Conservation (phyloP, 1,140 invertebrate species). For the Leptopilina boulardi region DNA sequence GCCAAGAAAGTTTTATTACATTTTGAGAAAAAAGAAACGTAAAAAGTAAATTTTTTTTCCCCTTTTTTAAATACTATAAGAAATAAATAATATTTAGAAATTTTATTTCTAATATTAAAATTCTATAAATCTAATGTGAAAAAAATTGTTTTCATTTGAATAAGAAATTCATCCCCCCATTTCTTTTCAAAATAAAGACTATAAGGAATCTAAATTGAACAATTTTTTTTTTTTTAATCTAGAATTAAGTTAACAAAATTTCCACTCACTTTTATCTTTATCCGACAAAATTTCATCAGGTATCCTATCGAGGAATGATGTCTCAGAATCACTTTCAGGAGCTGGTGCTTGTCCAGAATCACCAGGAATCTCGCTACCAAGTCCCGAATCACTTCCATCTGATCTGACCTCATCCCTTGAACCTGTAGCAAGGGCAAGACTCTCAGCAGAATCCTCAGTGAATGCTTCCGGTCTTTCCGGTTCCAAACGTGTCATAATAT, state of each 20-base stretch:
- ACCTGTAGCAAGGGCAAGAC: conserved; percentile 65
- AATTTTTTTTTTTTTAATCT: no score
- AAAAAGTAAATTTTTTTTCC: no score
- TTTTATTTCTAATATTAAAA: no score
- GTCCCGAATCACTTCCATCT: conserved; percentile 88
- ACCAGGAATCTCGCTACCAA: conserved; percentile 81
- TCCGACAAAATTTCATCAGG: conserved; percentile 72
- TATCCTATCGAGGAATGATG: conserved; percentile 76
- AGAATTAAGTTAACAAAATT: background rate
- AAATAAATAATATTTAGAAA: no score
- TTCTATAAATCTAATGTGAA: no score
- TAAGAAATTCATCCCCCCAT: no score
- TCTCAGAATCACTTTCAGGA: conserved; percentile 76
- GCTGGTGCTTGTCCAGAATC: conserved; percentile 72
- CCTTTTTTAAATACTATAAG: no score
- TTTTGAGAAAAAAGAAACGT: no score
- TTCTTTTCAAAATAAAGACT: no score
- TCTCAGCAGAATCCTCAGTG: conserved; percentile 73
- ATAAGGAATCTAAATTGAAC: no score
- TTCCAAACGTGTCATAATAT: conserved; percentile 66
- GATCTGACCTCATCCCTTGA: conserved; percentile 78
- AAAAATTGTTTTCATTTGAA: no score
- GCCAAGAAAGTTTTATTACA: no score
- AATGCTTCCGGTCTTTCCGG: conserved; percentile 68
- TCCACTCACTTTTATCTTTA: conserved; percentile 69